Evolutionary conservation across 2,888 invertebrate genomes (phyloP).

Genomic region (Escarpia spicata): DNA sequence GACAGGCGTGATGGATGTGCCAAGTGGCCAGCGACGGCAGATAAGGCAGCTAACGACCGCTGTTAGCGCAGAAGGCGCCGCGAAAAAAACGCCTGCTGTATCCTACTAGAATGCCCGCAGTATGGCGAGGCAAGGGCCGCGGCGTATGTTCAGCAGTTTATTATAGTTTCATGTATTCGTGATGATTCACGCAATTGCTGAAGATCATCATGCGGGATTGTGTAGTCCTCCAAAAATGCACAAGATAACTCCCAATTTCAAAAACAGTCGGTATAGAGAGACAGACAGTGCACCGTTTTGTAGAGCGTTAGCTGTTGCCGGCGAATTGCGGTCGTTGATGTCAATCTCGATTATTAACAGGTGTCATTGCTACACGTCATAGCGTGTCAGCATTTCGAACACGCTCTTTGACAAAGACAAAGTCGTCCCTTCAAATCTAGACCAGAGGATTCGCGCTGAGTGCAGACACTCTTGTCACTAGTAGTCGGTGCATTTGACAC

Average conservation of each 20-base stretch:
- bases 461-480: neutral
- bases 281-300: neutral
- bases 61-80: neutral
- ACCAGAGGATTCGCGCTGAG: neutral
- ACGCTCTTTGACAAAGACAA: neutral
- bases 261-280: neutral
- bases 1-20: conserved; percentile 6
- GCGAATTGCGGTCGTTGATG: neutral
- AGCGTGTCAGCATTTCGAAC: neutral
- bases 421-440: neutral
- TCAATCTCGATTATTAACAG: neutral
- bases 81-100: neutral
- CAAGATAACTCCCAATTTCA: neutral
- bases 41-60: neutral
- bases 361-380: neutral
- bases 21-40: neutral
- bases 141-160: neutral
- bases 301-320: neutral
- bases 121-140: neutral
- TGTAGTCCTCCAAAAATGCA: neutral
- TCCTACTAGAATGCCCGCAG: neutral
- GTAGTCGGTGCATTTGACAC: neutral
- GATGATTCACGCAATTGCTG: neutral
- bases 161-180: neutral
- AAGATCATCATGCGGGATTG: neutral